Base-by-base conservation (phyloP, 1,140 invertebrate species). In the Acromyrmex heyeri region DNA sequence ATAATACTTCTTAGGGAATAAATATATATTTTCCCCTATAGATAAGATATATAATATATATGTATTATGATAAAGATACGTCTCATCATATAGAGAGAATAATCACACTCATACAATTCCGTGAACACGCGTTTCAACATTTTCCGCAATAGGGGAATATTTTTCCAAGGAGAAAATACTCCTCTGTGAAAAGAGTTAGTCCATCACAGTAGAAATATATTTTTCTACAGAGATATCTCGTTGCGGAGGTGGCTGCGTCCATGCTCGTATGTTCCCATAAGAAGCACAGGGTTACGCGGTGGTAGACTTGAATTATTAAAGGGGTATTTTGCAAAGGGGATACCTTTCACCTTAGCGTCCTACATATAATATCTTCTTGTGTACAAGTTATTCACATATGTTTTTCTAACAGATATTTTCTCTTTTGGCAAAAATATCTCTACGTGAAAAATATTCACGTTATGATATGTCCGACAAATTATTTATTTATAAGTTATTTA, bases 271-370 rank as follows among this genome's bases (percentile, higher is more conserved):
- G 7, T 61, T 59, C 59, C 18, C 38, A 24, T n/a, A 21, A 72
- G 34, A 61, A 59, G 21, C 27, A 44, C 57, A n/a, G 34, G 65
- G 14, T 73, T 82, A 38, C n/a, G 30, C 30, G 30, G 3, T 50
- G 44, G 8, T 16, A 50, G 16, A 70, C 2, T 69, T 69, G n/a
- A 81, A 44, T n/a, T 38, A 21, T 48, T 48, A 4, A 55, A n/a
- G 50, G 16, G 21, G 0, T 3, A n/a, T 21, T n/a, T 18, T 57
- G 30, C 50, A 81, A 70, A 79, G 62, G 27, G 30, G 16, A 55
- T 6, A 55, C 77, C 38, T 50, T 81, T 81, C 77, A 72, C 78
- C 38, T 82, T 48, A 70, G 14, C 48, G 3, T 44, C 24, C 55
- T 61, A 48, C 30, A 48, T 14, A 24, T n/a, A 6, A 61, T 10